Percentiles rank a stretch among this genome's conserved stretches.
These are phyloP conservation scores for Tetheella fluctuosa DNA, from an alignment of 2,888 invertebrate species.

Conservation along the genomic window DNA sequence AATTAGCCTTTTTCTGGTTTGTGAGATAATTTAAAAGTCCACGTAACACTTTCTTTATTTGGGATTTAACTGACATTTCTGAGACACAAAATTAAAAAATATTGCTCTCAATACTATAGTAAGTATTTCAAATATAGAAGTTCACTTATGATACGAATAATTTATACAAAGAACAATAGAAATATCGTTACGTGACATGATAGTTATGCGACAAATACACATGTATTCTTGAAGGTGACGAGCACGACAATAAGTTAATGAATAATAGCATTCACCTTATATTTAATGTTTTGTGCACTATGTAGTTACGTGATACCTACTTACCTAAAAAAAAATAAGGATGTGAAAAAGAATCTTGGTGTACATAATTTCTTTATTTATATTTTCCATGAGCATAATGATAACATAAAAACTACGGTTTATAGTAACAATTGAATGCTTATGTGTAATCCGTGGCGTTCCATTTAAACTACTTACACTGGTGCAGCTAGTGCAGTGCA, in stretches of 20 bases:
- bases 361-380: not conserved
- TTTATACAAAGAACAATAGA: not conserved
- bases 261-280: not conserved
- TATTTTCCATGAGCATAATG: not conserved
- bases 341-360: not conserved
- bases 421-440: constrained; percentile 11
- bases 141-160: not conserved
- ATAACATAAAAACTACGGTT: not conserved
- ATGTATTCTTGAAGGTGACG: not conserved
- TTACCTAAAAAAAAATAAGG: too few relatives aligned
- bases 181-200: not conserved
- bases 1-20: not conserved
- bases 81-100: not conserved
- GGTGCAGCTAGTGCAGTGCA: constrained; percentile 36
- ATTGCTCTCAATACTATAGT: not conserved
- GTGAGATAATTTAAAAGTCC: not conserved
- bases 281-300: not conserved
- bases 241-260: too few relatives aligned
- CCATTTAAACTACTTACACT: constrained; percentile 9
- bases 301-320: not conserved
- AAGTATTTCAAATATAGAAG: not conserved
- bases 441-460: constrained; percentile 15
- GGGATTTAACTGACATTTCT: not conserved
- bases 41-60: not conserved
- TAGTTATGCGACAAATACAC: constrained; percentile 10